Evolutionary conservation across 2,113 vertebrate species (phyloP).

Genomic region (Taxidea taxus): DNA sequence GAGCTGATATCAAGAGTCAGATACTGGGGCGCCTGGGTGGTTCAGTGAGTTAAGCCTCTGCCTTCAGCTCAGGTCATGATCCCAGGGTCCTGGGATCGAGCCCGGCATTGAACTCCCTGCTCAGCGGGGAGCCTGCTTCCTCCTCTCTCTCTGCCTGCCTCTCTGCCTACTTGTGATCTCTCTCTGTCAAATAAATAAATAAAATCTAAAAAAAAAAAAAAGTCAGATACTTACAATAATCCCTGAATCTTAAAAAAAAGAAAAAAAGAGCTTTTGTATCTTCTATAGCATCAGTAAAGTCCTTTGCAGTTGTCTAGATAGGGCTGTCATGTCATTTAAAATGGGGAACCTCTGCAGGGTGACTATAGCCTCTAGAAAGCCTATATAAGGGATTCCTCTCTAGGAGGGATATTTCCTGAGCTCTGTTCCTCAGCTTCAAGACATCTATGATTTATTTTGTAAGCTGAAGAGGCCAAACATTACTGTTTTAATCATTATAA

Average conservation of each 20-base stretch:
- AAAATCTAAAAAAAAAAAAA: neutral
- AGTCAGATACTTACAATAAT: neutral
- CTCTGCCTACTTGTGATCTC: no score
- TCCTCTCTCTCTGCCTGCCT: no score
- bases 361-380: conserved; percentile 30
- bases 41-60: no score
- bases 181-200: no score
- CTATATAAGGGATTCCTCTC: conserved; percentile 49
- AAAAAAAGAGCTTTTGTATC: neutral
- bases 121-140: no score
- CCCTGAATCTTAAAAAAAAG: neutral
- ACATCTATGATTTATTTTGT: conserved; percentile 70
- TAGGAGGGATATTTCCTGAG: conserved; percentile 33
- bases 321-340: neutral
- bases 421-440: conserved; percentile 55
- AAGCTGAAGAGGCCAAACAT: conserved; percentile 65
- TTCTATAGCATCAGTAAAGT: neutral
- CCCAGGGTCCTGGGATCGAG: no score
- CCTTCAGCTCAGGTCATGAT: no score
- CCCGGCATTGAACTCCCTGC: no score
- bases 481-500: conserved; percentile 76
- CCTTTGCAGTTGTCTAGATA: neutral
- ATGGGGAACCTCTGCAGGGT: conserved; percentile 1
- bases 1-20: neutral
- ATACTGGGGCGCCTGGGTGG: neutral